Evolutionary conservation across 2,113 vertebrate genomes (phyloP).

Genomic region (Ophiodon elongatus): DNA sequence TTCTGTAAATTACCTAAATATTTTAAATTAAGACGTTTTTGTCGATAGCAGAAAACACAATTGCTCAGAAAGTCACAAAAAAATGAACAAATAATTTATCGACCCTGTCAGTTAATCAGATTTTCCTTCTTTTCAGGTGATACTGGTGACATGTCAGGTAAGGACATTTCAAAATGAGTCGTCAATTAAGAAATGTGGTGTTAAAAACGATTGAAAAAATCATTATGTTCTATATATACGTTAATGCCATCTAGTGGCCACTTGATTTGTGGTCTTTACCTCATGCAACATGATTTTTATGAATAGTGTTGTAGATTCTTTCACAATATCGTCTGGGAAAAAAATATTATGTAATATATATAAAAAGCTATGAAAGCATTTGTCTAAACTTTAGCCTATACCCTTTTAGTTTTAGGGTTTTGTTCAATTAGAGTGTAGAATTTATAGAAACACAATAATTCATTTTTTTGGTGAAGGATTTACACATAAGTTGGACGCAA

Average conservation of each 20-base stretch:
- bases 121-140: constrained; percentile 88
- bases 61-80: neutral
- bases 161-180: constrained; percentile 30
- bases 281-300: neutral
- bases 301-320: neutral
- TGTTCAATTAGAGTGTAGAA: neutral
- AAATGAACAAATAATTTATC: neutral
- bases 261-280: neutral
- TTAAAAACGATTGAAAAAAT: neutral
- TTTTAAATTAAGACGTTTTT: neutral
- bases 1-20: neutral
- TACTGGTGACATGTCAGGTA: constrained; percentile 98
- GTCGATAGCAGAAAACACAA: neutral
- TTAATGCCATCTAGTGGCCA: constrained; percentile 74
- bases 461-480: neutral
- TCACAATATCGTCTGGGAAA: neutral
- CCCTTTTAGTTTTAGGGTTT: neutral
- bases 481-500: neutral
- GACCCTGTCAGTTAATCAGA: neutral
- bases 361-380: neutral
- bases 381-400: neutral
- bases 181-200: neutral
- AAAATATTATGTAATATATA: neutral
- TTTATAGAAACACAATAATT: neutral
- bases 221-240: constrained; percentile 32